phyloP scores from a whole-genome alignment of 2,113 vertebrate species.

The Prochilodus magdalenae region DNA sequence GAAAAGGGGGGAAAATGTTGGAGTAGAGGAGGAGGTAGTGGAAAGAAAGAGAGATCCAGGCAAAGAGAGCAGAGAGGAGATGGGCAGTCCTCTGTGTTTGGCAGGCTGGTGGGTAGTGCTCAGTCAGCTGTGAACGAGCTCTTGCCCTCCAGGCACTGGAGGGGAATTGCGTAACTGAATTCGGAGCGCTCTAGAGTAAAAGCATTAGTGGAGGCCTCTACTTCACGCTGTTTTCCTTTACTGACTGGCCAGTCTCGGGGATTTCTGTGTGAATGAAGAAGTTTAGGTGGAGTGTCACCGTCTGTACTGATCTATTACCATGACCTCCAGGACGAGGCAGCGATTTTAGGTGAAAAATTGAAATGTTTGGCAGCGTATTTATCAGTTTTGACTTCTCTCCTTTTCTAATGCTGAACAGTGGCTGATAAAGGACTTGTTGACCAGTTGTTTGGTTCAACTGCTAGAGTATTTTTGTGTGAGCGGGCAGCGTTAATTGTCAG shows the following conservation, averaged over 20 bases:
- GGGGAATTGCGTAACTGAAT: constrained; percentile 19
- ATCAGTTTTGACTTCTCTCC: too few relatives aligned
- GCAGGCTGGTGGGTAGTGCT: constrained; percentile 28
- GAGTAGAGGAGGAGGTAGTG: neutral
- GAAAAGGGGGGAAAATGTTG: neutral
- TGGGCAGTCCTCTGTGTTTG: constrained; percentile 16
- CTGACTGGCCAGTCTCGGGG: neutral
- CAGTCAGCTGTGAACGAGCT: constrained; percentile 29
- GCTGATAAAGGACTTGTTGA: neutral
- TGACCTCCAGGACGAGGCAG: neutral
- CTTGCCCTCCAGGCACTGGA: constrained; percentile 27
- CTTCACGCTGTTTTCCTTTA: neutral
- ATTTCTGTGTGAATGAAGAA: constrained; percentile 8
- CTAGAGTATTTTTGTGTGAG: too few relatives aligned
- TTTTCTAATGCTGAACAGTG: neutral
- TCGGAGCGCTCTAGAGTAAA: constrained; percentile 12
- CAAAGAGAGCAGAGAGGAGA: constrained; percentile 11
- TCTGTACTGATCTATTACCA: neutral
- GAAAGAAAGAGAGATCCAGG: neutral
- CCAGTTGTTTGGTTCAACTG: neutral
- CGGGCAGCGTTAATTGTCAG: too few relatives aligned
- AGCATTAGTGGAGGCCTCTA: constrained; percentile 1
- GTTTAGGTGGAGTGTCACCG: neutral
- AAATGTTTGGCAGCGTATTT: too few relatives aligned
- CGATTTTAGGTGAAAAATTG: neutral